Base-by-base conservation (phyloP, 1,140 invertebrate species). In the Copidosoma floridanum region DNA sequence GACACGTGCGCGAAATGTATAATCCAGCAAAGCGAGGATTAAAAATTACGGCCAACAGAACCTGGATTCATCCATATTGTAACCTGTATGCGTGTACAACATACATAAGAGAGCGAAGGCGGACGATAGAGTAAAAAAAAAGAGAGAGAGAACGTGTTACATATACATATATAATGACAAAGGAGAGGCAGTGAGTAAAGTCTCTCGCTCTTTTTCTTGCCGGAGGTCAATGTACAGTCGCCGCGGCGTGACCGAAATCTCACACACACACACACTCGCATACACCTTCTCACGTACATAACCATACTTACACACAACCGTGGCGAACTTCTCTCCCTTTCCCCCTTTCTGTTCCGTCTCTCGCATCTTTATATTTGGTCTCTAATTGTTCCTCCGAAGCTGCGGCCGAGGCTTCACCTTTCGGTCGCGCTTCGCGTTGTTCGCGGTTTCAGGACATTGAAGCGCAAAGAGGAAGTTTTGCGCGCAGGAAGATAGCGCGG, bases 191-290 rank as follows among this genome's bases (percentile, higher is more conserved):
- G 70, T 70, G 41, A 71, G 55, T 70, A 72, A 71, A 71, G 70
- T 65, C 69, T 64, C 59, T 69, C 64, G 59, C 57, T 67, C 44
- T 63, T 68, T 66, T 71, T 69, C 64, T 67, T 57, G 46, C 56
- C 20, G 69, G 72, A 68, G 76, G 75, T 79, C 77, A 79, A 77
- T 67, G 77, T 78, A 79, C 77, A 79, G 76, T 69, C 77, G 73
- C n/a, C 67, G 65, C 72, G 73, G 73, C 74, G 75, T 79, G 76
- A 79, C 76, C 76, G 72, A 76, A 79, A 79, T 77, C 77, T 78
- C 76, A 76, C 72, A 77, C 72, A 72, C 74, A 71, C 70, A 26
- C 56, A 11, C 41, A 12, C 44, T n/a, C 32, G 10, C 37, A 10
- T 8, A 5, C 29, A n/a, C 29, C 6, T 16, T 41, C 10, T n/a